Evolutionary conservation across 2,113 vertebrate species (phyloP), one percentile per base, ranked within the genome.

Genomic region (Ibidorhyncha struthersii): DNA sequence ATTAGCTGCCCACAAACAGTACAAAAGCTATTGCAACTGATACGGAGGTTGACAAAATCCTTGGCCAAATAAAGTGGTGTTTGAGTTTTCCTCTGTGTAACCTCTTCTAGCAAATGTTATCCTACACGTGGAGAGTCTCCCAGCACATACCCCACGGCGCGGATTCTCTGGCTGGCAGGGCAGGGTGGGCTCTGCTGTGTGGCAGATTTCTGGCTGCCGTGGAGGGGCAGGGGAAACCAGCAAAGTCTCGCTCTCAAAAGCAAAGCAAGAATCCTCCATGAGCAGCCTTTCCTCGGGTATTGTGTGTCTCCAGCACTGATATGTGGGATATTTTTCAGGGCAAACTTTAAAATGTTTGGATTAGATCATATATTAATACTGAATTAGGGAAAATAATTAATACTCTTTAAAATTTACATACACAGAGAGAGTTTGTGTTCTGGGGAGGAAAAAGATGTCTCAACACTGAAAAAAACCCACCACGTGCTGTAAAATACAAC

Each of bases 131-230:
- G 56, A 40, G 74, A 32, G 17, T 71, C 23, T 85, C 55, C 55
- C 41, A 61, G 40, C 56, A 22, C 13, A 25, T 26, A n/a, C 3
- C 23, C 13, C 25, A 5, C 0, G 0, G 27, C 0, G 0, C 53
- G 63, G 32, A 30, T 84, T 50, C 25, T 14, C 30, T 63, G 67
- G 10, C 17, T 78, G 59, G 6, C 26, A 49, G 12, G 52, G 38
- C 13, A 43, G 23, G 17, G 16, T 12, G n/a, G n/a, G 21, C 27
- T 86, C 70, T 55, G 23, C 20, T 77, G 18, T 20, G 40, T 18
- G 34, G 30, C 11, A 53, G 32, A 45, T 38, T 66, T 74, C 67
- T 47, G 58, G 30, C 23, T 47, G 17, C n/a, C 36, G 1, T 38
- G 25, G 7, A 45, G 26, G 26, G 20, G 10, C 32, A 84, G 38